Conservation (phyloP, 2,113 vertebrate species). For the Bubo scandiacus region DNA sequence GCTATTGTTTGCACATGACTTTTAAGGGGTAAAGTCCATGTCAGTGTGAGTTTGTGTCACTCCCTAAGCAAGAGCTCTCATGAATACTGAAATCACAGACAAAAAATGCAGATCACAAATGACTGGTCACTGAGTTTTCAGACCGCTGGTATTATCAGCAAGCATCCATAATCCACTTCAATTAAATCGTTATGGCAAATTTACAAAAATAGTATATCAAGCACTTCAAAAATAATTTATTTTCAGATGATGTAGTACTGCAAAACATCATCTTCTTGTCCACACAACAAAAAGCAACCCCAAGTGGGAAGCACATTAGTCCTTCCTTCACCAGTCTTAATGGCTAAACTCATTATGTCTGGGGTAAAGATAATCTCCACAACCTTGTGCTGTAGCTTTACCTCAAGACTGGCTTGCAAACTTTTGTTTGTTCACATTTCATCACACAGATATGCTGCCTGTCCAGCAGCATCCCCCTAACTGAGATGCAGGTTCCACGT, state of each 20-base stretch:
- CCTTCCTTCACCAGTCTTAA: neutral
- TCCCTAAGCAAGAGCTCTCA: neutral
- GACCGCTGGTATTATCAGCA: neutral
- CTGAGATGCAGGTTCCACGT: neutral
- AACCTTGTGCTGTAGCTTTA: neutral
- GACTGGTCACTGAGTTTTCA: neutral
- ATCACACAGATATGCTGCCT: neutral
- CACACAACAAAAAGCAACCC: fast-evolving
- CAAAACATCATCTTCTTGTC: neutral
- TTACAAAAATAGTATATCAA: neutral
- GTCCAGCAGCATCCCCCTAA: neutral
- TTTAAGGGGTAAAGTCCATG: neutral
- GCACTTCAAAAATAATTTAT: neutral
- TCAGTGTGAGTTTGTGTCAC: neutral
- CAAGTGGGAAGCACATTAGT: neutral
- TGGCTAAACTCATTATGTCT: neutral
- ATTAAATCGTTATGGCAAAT: neutral
- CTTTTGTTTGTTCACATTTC: neutral
- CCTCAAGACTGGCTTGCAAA: neutral
- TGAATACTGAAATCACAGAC: neutral
- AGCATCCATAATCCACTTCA: neutral
- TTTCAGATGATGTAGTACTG: neutral
- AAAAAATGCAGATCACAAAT: neutral
- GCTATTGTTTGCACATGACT: neutral
- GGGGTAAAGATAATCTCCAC: neutral